These are phyloP conservation scores for Mungos mungo DNA, from an alignment of 2,113 vertebrate species.

Conservation along the genomic window DNA sequence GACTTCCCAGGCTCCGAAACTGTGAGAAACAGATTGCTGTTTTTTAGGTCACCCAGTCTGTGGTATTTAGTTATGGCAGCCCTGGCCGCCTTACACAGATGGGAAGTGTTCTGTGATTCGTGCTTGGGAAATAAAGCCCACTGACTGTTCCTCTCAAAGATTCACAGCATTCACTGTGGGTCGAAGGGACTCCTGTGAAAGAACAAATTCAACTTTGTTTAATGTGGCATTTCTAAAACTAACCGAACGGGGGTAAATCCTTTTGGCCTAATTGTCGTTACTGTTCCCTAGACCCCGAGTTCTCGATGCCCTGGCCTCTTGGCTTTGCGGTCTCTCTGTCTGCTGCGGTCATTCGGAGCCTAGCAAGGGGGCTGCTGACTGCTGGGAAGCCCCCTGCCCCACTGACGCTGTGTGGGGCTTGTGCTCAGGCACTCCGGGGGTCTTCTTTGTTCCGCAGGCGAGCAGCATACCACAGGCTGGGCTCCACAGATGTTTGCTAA, in stretches of 20 bases:
- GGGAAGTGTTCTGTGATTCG: not conserved
- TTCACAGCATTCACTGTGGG: not conserved
- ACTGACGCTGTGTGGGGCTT: not conserved
- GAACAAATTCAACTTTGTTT: not conserved
- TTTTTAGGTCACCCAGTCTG: not conserved
- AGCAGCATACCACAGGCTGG: not conserved
- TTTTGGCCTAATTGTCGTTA: not conserved
- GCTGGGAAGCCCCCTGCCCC: not conserved
- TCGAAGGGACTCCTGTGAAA: not conserved
- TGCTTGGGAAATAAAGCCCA: not conserved
- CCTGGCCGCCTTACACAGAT: not conserved
- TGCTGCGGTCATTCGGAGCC: not conserved
- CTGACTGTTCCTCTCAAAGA: not conserved
- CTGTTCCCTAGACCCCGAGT: not conserved
- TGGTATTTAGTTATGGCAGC: not conserved
- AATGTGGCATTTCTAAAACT: conserved; percentile 16
- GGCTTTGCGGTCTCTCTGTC: not conserved
- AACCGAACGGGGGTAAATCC: not conserved
- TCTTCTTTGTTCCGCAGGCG: not conserved
- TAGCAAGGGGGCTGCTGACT: not conserved
- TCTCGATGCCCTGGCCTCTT: not conserved
- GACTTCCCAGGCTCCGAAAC: not conserved
- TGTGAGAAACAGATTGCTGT: not conserved
- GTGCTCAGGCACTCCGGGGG: not conserved
- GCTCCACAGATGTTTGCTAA: conserved; percentile 25